Conservation (phyloP, 2,888 invertebrate genomes). For the Hetaerina titia region DNA sequence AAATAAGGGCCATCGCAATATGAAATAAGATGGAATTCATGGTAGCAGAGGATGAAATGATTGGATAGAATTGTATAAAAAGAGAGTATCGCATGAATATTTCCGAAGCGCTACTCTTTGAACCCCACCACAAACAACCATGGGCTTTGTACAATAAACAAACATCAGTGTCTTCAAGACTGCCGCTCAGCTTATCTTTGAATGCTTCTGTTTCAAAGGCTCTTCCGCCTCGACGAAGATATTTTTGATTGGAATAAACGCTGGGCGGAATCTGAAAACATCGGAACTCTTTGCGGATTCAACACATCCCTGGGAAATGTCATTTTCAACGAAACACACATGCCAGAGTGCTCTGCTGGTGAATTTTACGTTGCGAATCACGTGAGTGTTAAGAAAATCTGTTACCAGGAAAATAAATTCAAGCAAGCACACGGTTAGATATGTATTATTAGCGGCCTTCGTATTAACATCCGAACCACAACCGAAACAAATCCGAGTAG, state of each 20-base stretch:
- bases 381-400: too few species aligned
- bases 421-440: too few species aligned
- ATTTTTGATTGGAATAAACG: neutral
- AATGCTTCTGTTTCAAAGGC: neutral
- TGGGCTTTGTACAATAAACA: neutral
- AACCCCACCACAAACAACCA: neutral
- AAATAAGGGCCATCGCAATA: too few species aligned
- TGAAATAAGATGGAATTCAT: too few species aligned
- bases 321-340: neutral
- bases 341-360: too few species aligned
- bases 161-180: neutral
- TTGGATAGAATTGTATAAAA: neutral
- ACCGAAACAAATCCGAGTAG: too few species aligned
- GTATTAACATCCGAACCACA: too few species aligned
- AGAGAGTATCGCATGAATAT: neutral
- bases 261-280: neutral
- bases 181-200: neutral
- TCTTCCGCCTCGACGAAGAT: neutral
- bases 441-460: too few species aligned
- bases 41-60: too few species aligned
- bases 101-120: neutral
- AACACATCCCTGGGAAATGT: neutral
- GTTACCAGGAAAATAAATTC: too few species aligned
- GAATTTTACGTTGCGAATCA: too few species aligned
- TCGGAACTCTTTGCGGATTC: neutral